Evolutionary conservation across 2,888 invertebrate genomes (phyloP).

Genomic region (Trissolcus japonicus): DNA sequence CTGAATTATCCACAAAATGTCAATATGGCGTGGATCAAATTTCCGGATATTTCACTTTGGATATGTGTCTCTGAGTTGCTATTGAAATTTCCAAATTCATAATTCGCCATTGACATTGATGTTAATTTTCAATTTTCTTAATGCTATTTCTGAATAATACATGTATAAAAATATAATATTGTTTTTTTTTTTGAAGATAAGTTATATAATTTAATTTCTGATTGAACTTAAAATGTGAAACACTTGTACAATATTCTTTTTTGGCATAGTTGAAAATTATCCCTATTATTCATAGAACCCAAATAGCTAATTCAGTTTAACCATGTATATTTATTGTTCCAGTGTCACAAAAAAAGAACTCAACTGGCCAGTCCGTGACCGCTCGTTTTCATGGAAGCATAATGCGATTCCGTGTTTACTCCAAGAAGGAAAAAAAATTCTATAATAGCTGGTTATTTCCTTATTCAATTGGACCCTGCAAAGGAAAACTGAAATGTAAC

Average conservation of each 20-base stretch:
- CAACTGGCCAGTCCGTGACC: conserved; percentile 8
- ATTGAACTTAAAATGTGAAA: neutral
- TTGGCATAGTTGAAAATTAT: neutral
- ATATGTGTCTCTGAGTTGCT: conserved; percentile 13
- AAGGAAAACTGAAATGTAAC: conserved; percentile 53
- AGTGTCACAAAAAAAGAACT: conserved; percentile 46
- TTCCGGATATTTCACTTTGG: conserved; percentile 34
- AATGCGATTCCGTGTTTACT: conserved; percentile 39
- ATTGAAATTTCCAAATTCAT: conserved; percentile 6
- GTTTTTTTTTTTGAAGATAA: no score
- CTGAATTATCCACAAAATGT: conserved; percentile 35
- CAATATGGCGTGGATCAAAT: conserved; percentile 24
- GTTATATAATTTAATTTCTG: no score
- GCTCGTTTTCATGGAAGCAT: conserved; percentile 22
- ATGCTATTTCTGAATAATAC: no score
- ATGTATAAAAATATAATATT: no score
- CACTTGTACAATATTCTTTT: conserved; percentile 14
- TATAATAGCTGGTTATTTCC: conserved; percentile 53
- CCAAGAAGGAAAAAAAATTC: conserved; percentile 35
- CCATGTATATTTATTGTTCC: conserved; percentile 32
- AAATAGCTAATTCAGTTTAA: conserved; percentile 2
- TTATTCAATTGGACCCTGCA: conserved; percentile 47
- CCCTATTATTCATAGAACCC: no score
- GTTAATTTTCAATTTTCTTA: no score
- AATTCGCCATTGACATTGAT: no score